phyloP scores from a whole-genome alignment of 2,888 invertebrate genomes.

The Sarcophaga carnaria region DNA sequence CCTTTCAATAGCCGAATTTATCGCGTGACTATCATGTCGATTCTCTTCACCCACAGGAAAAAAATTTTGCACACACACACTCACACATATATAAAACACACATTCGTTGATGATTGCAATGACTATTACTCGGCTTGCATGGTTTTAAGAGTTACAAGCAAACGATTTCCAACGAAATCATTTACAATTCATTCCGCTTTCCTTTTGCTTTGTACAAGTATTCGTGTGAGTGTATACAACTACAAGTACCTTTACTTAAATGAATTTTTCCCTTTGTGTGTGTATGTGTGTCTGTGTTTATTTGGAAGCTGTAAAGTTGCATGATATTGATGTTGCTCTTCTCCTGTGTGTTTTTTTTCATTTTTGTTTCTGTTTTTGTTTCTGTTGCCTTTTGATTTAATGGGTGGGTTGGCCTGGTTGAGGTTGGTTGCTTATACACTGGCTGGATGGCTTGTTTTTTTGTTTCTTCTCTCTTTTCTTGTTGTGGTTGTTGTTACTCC shows the following conservation, averaged over 20 bases:
- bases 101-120: conserved; percentile 43
- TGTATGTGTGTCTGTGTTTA: conserved; percentile 61
- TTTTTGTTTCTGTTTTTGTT: conserved; percentile 16
- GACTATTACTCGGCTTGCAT: conserved; percentile 54
- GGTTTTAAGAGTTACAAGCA: conserved; percentile 61
- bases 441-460: conserved; percentile 10
- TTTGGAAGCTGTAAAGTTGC: conserved; percentile 80
- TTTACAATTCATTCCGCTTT: background rate
- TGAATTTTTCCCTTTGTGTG: conserved; percentile 70
- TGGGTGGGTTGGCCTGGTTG: conserved; percentile 54
- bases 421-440: conserved; percentile 33
- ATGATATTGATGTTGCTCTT: conserved; percentile 57
- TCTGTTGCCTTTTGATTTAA: conserved; percentile 30
- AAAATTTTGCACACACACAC: background rate
- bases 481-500: background rate
- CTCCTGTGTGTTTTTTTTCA: no score
- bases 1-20: conserved; percentile 15
- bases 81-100: background rate
- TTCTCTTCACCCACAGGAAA: background rate
- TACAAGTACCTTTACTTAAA: conserved; percentile 72
- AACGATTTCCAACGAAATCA: conserved; percentile 11
- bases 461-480: background rate
- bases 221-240: background rate
- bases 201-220: background rate
- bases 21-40: conserved; percentile 54